phyloP scores from a whole-genome alignment of 2,797 vertebrate genomes.

The Melanotaenia maccullochi region DNA sequence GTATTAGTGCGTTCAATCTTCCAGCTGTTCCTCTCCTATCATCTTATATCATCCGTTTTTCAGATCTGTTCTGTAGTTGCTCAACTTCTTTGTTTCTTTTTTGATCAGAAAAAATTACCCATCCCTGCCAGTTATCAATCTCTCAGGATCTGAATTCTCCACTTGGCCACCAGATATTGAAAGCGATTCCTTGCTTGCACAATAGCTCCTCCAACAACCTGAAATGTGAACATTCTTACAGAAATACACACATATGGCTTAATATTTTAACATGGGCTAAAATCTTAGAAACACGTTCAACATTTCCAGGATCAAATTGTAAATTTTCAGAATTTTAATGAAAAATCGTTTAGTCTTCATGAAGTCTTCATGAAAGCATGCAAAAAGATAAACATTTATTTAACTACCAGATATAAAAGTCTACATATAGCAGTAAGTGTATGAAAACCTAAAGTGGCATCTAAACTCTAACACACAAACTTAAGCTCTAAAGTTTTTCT shows the following conservation, averaged over 20 bases:
- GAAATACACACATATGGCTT: neutral
- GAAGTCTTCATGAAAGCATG: neutral
- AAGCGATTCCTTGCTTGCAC: neutral
- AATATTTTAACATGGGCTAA: neutral
- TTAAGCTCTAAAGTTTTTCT: neutral
- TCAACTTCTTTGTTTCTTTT: neutral
- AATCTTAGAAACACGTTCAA: too few relatives aligned
- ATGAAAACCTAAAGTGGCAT: neutral
- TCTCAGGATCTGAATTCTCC: slow-evolving; percentile 3
- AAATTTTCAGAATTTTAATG: neutral
- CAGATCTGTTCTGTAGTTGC: slow-evolving; percentile 20
- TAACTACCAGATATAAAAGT: neutral
- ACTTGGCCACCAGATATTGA: slow-evolving; percentile 1
- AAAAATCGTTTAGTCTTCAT: neutral
- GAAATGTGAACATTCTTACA: neutral
- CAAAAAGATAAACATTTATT: neutral
- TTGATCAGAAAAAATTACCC: neutral
- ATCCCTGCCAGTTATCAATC: neutral
- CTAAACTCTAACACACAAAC: neutral
- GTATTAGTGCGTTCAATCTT: slow-evolving; percentile 57
- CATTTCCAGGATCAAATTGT: neutral
- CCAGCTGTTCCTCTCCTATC: slow-evolving; percentile 48
- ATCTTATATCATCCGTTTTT: slow-evolving; percentile 23
- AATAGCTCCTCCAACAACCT: neutral
- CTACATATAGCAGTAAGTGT: neutral